Evolutionary conservation across 1,140 invertebrate genomes (phyloP), one percentile per base, ranked within the genome.

Genomic region (Wiebesia pumilae): DNA sequence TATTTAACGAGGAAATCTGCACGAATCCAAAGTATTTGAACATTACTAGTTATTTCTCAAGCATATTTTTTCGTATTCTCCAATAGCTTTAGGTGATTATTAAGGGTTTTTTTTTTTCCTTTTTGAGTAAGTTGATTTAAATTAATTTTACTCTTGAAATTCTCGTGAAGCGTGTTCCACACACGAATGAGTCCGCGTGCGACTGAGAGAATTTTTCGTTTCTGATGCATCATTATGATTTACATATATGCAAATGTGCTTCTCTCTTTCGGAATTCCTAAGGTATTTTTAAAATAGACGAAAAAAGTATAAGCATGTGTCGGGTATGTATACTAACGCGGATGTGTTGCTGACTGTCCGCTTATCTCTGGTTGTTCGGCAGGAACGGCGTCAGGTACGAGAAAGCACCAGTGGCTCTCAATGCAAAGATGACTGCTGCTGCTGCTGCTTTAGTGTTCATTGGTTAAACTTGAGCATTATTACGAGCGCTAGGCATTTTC

Each of bases 371-470:
- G 79, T 30, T 3, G 24, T 43, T 43, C 84, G 84, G 43, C 86
- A 80, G 89, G 81, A 85, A 87, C 86, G 85, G 86, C 87, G 81
- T 88, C 89, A 90, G 89, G 89, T 90, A 91, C 87, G 88, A 90
- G 89, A 90, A 90, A 90, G 90, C 86, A 90, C 88, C 90, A 91
- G 90, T 90, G 89, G 78, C 81, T 89, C 90, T 90, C 90, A 91
- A 87, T 75, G 0, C 12, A 51, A 33, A 35, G 4, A 10, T 33
- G 10, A 43, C 38, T 51, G n/a, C 43, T 7, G 6, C 14, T 47
- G 6, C 6, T 7, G 12, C 7, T 35, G 30, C 51, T 35, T 35
- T 35, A 33, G 6, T 24, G 35, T 81, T 33, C 33, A 33, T 14
- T n/a, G 35, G 24, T 78, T 54, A 30, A 35, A 33, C 58, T 81